Evolutionary conservation across 2,113 vertebrate species (phyloP).

Genomic region (Aegithalos caudatus): DNA sequence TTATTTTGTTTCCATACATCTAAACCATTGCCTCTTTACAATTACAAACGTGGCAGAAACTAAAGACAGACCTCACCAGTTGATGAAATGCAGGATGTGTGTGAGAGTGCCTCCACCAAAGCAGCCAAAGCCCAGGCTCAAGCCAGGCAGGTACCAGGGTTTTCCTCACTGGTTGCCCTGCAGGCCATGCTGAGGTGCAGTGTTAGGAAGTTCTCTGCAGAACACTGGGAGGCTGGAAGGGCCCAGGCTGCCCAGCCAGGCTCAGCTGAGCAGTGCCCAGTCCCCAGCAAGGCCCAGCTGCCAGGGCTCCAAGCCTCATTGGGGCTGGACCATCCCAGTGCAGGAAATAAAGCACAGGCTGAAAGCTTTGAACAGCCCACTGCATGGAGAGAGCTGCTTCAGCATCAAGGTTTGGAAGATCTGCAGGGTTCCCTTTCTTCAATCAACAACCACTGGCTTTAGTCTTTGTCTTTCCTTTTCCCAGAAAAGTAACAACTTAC

Average conservation of each 20-base stretch:
- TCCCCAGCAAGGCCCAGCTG: neutral
- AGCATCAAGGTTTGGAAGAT: neutral
- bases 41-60: neutral
- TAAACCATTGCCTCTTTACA: neutral
- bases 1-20: neutral
- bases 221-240: neutral
- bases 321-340: neutral
- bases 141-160: neutral
- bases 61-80: neutral
- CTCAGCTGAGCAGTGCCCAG: neutral
- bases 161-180: neutral
- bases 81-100: neutral
- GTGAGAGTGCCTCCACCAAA: neutral
- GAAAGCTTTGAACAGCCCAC: neutral
- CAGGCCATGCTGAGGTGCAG: neutral
- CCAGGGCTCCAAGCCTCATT: accelerated
- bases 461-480: neutral
- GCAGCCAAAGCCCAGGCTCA: neutral
- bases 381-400: neutral
- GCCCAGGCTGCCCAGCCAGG: neutral
- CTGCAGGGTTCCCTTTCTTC: neutral
- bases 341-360: neutral
- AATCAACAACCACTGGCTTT: neutral
- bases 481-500: neutral
- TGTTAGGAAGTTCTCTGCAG: neutral